phyloP scores from a whole-genome alignment of 2,797 vertebrate genomes.

The Xiphorhynchus erythropygius region DNA sequence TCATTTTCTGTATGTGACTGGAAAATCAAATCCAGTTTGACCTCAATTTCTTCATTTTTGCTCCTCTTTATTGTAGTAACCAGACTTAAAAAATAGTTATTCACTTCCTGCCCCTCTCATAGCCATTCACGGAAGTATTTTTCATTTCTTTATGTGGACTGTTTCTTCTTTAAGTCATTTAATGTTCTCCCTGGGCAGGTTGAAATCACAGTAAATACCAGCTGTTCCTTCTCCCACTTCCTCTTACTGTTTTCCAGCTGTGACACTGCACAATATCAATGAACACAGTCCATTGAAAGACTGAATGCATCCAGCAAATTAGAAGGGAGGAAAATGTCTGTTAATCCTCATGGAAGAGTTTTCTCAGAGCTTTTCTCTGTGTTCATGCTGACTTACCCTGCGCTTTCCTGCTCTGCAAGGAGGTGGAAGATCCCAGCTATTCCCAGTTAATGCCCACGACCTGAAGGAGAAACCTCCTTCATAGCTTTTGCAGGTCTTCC shows the following conservation, averaged over 20 bases:
- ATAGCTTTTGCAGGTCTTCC: background rate
- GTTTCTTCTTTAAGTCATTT: background rate
- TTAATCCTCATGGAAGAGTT: background rate
- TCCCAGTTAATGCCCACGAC: background rate
- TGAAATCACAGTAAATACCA: background rate
- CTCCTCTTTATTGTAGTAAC: background rate
- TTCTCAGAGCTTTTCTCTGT: background rate
- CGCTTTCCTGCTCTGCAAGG: background rate
- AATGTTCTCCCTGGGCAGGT: background rate
- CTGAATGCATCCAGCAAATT: background rate
- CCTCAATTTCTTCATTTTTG: background rate
- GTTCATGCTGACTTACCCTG: background rate
- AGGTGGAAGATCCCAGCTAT: rapidly evolving
- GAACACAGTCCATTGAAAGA: background rate
- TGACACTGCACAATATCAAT: background rate
- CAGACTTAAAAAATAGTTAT: background rate
- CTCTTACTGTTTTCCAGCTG: background rate
- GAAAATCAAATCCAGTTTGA: background rate
- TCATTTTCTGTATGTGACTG: background rate
- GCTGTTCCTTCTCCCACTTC: background rate
- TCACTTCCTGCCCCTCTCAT: background rate
- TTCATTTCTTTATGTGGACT: background rate
- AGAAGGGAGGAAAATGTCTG: background rate
- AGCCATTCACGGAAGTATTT: background rate
- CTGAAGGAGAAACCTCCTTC: background rate